phyloP scores from a whole-genome alignment of 2,888 invertebrate genomes.

The Drepanosiphum platanoidis region DNA sequence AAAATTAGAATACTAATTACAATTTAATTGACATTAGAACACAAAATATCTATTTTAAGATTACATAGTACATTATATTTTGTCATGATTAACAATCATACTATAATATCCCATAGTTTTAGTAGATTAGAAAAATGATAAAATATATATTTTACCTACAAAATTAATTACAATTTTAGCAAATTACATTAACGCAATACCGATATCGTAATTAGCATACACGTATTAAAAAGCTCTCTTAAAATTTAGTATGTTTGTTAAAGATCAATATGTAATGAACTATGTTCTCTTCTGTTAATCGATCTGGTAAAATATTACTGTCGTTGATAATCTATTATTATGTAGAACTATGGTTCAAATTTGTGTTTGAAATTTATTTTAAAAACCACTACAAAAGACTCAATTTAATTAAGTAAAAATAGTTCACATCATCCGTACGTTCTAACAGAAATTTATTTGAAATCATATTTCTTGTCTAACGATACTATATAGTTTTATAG shows the following conservation, averaged over 20 bases:
- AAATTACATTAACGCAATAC: neutral
- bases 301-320: neutral
- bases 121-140: neutral
- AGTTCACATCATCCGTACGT: neutral
- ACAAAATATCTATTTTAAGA: neutral
- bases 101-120: neutral
- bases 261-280: neutral
- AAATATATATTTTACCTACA: neutral
- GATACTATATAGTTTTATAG: neutral
- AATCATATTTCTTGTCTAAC: neutral
- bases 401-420: neutral
- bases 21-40: neutral
- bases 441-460: neutral
- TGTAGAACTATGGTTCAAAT: neutral
- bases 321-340: neutral
- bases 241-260: constrained; percentile 14
- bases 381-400: neutral
- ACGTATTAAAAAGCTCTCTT: neutral
- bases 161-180: neutral
- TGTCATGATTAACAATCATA: neutral
- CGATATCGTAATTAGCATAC: neutral
- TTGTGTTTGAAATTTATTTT: neutral
- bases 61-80: constrained; percentile 3
- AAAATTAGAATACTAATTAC: constrained; percentile 13
- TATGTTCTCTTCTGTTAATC: neutral